Evolutionary conservation across 53 echinoderm and acorn worm species (phyloP).

Genomic region (Echinometra lucunter): DNA sequence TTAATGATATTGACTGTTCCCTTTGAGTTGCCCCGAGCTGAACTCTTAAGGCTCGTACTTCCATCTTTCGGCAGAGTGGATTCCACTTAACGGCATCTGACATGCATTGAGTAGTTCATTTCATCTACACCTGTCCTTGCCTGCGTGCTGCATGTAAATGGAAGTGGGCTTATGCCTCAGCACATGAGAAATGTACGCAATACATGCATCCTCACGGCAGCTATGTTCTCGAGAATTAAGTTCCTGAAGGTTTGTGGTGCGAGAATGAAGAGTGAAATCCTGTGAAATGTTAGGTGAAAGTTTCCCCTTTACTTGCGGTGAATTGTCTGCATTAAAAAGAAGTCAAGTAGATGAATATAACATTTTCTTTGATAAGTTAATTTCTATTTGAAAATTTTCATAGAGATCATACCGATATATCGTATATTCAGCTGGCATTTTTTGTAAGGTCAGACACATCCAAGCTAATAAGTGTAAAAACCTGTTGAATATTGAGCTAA

Average conservation of each 20-base stretch:
- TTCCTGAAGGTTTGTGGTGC: not conserved
- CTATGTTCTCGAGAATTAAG: not conserved
- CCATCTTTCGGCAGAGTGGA: constrained; percentile 30
- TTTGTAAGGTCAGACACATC: not conserved
- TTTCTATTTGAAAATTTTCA: not conserved
- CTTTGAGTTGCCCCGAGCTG: constrained; percentile 26
- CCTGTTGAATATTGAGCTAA: not conserved
- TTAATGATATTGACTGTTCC: not conserved
- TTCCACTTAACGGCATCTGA: constrained; percentile 30
- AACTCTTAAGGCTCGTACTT: constrained; percentile 24
- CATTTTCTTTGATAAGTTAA: not conserved
- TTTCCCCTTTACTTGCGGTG: not conserved
- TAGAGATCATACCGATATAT: not conserved
- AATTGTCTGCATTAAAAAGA: not conserved
- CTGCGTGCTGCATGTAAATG: constrained; percentile 21
- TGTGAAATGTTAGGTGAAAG: not conserved
- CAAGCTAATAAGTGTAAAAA: not conserved
- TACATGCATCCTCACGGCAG: not conserved
- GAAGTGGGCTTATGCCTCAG: constrained; percentile 9
- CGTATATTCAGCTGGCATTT: not conserved
- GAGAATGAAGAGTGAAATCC: not conserved
- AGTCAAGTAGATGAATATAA: too few species aligned
- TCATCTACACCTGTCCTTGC: constrained; percentile 12
- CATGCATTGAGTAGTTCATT: constrained; percentile 43
- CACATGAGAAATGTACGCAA: constrained; percentile 21